Percentiles rank a stretch among this genome's conserved stretches.
phyloP scores from a whole-genome alignment of 2,888 invertebrate genomes.

The Tortrix viridana region DNA sequence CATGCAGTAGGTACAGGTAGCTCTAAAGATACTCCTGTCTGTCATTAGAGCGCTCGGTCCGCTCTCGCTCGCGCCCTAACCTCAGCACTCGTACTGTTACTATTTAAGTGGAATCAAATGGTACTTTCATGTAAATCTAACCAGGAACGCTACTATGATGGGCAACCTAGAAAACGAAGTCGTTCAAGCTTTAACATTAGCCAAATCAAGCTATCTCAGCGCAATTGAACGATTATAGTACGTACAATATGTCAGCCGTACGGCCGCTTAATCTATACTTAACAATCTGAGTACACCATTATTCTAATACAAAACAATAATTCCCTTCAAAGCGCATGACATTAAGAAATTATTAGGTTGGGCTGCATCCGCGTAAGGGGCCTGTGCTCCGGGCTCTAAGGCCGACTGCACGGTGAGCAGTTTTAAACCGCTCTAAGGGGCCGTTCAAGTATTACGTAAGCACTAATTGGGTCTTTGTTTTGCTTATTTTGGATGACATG shows the following conservation, averaged over 20 bases:
- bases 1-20: too few species aligned
- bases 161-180: too few species aligned
- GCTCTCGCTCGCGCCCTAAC: too few species aligned
- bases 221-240: slow-evolving; percentile 36
- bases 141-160: too few species aligned
- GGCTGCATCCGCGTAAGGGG: slow-evolving; percentile 77
- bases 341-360: slow-evolving; percentile 84
- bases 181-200: background rate
- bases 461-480: too few species aligned
- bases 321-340: slow-evolving; percentile 80
- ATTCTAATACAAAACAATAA: slow-evolving; percentile 82
- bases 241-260: slow-evolving; percentile 35
- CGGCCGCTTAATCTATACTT: slow-evolving; percentile 63
- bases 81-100: too few species aligned
- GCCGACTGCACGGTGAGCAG: slow-evolving; percentile 42
- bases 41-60: too few species aligned
- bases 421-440: background rate
- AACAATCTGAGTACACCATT: slow-evolving; percentile 72
- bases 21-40: too few species aligned
- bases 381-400: slow-evolving; percentile 62
- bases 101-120: too few species aligned
- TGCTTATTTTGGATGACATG: too few species aligned
- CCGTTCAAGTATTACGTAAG: too few species aligned
- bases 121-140: too few species aligned
- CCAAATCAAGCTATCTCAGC: slow-evolving; percentile 25